Evolutionary conservation across 2,113 vertebrate species (phyloP), one percentile per base, ranked within the genome.

Genomic region (Grammomys surdaster): DNA sequence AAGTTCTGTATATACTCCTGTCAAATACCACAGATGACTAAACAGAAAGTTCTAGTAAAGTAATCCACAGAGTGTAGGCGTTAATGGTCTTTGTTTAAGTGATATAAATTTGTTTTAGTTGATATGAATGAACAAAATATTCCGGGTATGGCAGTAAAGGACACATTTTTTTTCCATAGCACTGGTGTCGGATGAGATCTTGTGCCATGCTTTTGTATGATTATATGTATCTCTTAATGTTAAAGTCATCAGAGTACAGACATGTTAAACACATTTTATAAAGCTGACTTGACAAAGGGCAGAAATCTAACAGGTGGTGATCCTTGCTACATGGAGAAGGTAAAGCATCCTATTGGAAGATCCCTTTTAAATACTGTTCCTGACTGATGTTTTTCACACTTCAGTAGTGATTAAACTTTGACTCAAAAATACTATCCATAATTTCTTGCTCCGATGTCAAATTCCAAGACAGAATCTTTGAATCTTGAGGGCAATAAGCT

Each of bases 31-130:
- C 16, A 26, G 70, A 26, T 95, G 46, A 90, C 2, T 48, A 56
- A 81, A 84, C 56, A 80, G 51, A 89, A 91, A 88, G 73, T 96
- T 91, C 22, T 77, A 80, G 93, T 96, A 73, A 86, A 96, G 60
- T 56, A 89, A n/a, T 73, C 10, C 28, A 12, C n/a, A n/a, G 85
- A 56, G 33, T 22, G 36, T 26, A 88, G 58, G 8, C 76, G 40
- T 81, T 88, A 89, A 43, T 43, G 9, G 46, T 58, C 26, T 89
- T 26, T 91, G 10, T 65, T 92, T 94, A 80, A 94, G 56, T 60
- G 48, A 65, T 78, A 65, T 81, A 60, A 31, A 60, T 72, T n/a
- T 86, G 86, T 63, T 7, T 19, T 40, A 65, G 88, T 36, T 77
- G 77, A 77, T 76, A 7, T 3, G n/a, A 16, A 69, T 14, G 33